A percentile compares a stretch with the other conserved stretches of the same genome.
Evolutionary conservation across 1,140 invertebrate genomes (phyloP).

Genomic region (Drosophila orosa): DNA sequence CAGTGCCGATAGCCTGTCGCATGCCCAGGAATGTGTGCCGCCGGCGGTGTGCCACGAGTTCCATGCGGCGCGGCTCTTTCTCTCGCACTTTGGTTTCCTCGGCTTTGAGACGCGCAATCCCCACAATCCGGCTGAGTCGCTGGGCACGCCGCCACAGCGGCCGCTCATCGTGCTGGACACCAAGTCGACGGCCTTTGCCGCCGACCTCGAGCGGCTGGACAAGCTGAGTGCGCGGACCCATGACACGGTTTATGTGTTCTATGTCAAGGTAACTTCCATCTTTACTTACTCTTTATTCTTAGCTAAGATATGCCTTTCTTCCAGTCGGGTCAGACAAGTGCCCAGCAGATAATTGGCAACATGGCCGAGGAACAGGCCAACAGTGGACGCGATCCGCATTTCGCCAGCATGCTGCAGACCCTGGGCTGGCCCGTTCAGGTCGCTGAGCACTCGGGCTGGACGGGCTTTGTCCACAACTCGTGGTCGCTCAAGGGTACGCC

Average conservation of each 20-base stretch:
- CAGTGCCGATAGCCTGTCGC: constrained; percentile 75
- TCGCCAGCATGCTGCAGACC: constrained; percentile 91
- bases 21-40: constrained; percentile 90
- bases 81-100: constrained; percentile 97
- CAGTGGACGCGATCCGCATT: constrained; percentile 85
- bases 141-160: constrained; percentile 85
- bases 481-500: constrained; percentile 86
- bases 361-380: constrained; percentile 86
- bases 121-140: constrained; percentile 71
- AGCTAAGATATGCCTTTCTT: constrained; percentile 91
- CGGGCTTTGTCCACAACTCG: constrained; percentile 92
- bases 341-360: constrained; percentile 93
- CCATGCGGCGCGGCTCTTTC: constrained; percentile 96
- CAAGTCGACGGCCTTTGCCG: constrained; percentile 88
- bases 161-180: constrained; percentile 91
- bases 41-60: constrained; percentile 95
- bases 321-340: constrained; percentile 89
- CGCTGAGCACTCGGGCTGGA: constrained; percentile 94
- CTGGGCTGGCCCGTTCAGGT: constrained; percentile 95
- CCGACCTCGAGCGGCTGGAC: constrained; percentile 91
- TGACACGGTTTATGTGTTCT: constrained; percentile 98
- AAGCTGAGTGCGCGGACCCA: constrained; percentile 92
- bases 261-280: constrained; percentile 92
- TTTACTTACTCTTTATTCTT: neutral
- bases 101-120: constrained; percentile 89